Base-by-base conservation (phyloP, 2,888 invertebrate species). In the Clostera curtula region DNA sequence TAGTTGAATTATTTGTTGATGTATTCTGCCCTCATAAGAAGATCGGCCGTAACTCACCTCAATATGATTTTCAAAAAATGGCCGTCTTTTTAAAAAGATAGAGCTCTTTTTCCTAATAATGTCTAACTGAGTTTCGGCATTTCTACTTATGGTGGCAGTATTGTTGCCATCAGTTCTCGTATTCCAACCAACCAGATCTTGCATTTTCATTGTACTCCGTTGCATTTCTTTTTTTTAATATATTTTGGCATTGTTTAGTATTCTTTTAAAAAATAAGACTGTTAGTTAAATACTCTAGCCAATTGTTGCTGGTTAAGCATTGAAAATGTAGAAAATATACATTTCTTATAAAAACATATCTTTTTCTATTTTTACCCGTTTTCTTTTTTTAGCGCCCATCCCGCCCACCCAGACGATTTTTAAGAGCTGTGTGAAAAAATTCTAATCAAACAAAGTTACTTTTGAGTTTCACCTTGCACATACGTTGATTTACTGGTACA, bases 221-320 rank as follows among this genome's bases (percentile, higher is more conserved):
- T 76, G 80, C 80, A 79, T 82, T 80, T 82, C 57, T 53, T 56
- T 61, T 56, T 54, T 12, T 21, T 21, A n/a, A 22, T 22, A 22
- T 36, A 54, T 53, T 58, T 63, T 56, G 65, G 58, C 60, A 62
- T 66, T 65, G 66, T 61, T 58, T 73, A 73, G 73, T 80, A 77
- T 77, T 80, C 77, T 72, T 8, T 22, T 11, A 76, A 71, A 65
- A 71, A 77, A 75, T 74, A 74, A 82, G 80, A 82, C 82, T 82
- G 82, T 79, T 80, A 80, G 76, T 53, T 69, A 57, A 74, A 79
- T 80, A 79, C 75, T 80, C 71, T 79, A 70, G 76, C 61, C 62
- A 63, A 72, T 62, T 72, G 69, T 73, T 70, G 69, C 65, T 62
- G 60, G 56, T 56, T 53, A 54, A 56, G 56, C 60, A 59, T 62